Percentiles rank a stretch among this genome's conserved stretches.
phyloP scores from a whole-genome alignment of 2,113 vertebrate genomes.

The Prietella phreatophila region DNA sequence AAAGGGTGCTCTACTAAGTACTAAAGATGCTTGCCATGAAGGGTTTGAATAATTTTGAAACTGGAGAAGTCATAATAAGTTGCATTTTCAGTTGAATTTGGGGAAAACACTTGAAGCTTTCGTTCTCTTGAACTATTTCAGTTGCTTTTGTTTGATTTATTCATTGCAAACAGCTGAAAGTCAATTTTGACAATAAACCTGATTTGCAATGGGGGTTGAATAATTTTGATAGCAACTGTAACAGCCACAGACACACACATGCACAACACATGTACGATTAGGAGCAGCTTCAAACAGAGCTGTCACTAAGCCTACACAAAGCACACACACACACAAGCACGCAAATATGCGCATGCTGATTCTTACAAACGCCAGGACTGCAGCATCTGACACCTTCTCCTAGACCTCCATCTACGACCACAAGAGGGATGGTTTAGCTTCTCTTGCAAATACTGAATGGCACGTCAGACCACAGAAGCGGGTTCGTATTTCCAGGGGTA shows the following conservation, averaged over 20 bases:
- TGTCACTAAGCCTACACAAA: neutral
- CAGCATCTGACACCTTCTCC: conserved; percentile 24
- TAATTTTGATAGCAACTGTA: no score
- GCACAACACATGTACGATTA: conserved; percentile 24
- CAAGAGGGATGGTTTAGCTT: conserved; percentile 1
- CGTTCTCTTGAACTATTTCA: no score
- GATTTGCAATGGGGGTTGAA: no score
- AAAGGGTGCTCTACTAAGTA: no score
- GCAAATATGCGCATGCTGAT: neutral
- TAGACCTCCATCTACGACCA: neutral
- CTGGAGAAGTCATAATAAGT: no score
- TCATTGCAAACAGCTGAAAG: no score
- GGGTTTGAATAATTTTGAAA: no score
- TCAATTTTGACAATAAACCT: no score
- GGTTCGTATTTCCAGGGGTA: conserved; percentile 31
- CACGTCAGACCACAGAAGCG: neutral
- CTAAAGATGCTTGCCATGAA: no score
- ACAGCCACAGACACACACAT: conserved; percentile 23
- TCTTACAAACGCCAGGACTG: neutral
- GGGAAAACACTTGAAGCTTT: no score
- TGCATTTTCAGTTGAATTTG: no score
- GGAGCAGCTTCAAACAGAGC: conserved; percentile 32
- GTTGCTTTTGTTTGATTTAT: no score
- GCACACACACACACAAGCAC: neutral
- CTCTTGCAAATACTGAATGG: neutral